phyloP scores from a whole-genome alignment of 2,888 invertebrate genomes.

The Macaria notata region DNA sequence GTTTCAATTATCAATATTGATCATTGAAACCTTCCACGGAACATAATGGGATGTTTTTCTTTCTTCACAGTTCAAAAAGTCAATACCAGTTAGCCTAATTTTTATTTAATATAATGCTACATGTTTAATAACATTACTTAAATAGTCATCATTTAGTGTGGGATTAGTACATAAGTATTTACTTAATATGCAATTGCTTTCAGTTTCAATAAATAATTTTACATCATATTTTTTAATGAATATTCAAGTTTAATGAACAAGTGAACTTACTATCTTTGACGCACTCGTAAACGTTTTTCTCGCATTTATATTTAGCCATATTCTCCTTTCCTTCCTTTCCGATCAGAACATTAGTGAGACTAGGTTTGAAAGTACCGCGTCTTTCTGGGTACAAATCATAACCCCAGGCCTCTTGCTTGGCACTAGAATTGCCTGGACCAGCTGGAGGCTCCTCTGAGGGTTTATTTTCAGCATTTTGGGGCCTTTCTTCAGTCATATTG shows the following conservation, averaged over 20 bases:
- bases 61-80: no score
- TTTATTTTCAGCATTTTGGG: constrained; percentile 23
- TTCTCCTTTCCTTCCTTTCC: constrained; percentile 87
- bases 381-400: constrained; percentile 93
- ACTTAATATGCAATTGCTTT: no score
- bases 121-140: neutral
- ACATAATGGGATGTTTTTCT: no score
- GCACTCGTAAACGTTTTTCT: constrained; percentile 89
- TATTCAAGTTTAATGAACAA: no score
- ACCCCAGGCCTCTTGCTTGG: constrained; percentile 82
- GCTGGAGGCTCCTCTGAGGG: constrained; percentile 24
- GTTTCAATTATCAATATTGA: no score
- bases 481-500: constrained; percentile 44
- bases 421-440: constrained; percentile 23
- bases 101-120: no score
- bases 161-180: no score
- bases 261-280: constrained; percentile 85
- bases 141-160: no score
- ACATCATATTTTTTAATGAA: no score
- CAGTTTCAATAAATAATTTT: no score
- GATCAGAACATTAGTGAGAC: constrained; percentile 79
- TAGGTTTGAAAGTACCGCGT: constrained; percentile 82
- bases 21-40: no score
- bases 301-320: constrained; percentile 89
- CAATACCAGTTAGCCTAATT: no score